These are phyloP conservation scores for Australoheros scitulus DNA, from an alignment of 2,113 vertebrate species.

Conservation along the genomic window DNA sequence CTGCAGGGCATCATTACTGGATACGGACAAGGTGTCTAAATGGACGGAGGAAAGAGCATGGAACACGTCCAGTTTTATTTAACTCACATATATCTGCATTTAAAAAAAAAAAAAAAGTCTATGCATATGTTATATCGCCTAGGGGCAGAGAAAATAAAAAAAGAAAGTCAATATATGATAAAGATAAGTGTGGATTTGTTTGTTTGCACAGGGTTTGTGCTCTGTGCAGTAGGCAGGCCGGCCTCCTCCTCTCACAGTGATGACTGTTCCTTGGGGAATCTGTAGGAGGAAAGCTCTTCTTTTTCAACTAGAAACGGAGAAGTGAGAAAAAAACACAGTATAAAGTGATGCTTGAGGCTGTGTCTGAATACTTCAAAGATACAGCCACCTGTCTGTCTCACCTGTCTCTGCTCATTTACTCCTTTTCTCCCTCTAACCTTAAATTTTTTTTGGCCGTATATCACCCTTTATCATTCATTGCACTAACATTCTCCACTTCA, in stretches of 20 bases:
- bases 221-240: conserved; percentile 46
- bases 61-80: neutral
- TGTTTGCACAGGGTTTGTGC: conserved; percentile 27
- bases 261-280: conserved; percentile 54
- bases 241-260: conserved; percentile 54
- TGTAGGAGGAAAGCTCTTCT: conserved; percentile 59
- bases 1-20: conserved; percentile 92
- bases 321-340: conserved; percentile 22
- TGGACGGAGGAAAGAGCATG: neutral
- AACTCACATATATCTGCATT: neutral
- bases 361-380: conserved; percentile 41
- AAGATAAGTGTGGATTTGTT: conserved; percentile 24
- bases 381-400: conserved; percentile 14
- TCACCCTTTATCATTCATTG: neutral
- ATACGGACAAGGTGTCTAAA: conserved; percentile 93
- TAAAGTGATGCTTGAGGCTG: conserved; percentile 26
- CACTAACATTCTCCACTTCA: neutral
- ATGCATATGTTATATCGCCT: neutral
- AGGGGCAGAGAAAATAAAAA: neutral
- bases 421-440: neutral
- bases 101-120: neutral
- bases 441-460: neutral
- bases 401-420: conserved; percentile 19
- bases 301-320: conserved; percentile 21
- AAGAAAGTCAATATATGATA: conserved; percentile 3